phyloP scores from a whole-genome alignment of 1,140 invertebrate genomes.

The Papilio polytes region DNA sequence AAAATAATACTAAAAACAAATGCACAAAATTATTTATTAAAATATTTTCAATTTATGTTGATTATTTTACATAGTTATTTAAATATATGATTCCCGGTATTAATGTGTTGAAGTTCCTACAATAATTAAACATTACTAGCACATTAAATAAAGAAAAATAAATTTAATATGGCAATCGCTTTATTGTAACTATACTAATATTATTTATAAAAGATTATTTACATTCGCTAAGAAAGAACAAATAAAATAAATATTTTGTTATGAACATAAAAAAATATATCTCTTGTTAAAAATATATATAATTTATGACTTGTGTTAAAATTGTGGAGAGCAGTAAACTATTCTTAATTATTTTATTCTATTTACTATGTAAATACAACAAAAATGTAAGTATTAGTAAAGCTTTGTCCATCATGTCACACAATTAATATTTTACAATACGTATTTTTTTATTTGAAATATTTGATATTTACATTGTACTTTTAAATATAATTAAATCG shows the following conservation, averaged over 20 bases:
- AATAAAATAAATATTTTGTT: not conserved
- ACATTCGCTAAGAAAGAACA: constrained; percentile 23
- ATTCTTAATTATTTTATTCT: not conserved
- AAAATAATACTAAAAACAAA: not conserved
- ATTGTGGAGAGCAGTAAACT: not conserved
- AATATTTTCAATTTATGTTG: constrained; percentile 25
- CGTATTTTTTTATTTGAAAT: not conserved
- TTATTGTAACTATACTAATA: constrained; percentile 35
- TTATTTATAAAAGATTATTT: constrained; percentile 44
- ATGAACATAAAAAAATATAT: no score
- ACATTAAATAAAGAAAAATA: constrained; percentile 44
- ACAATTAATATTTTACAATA: constrained; percentile 19
- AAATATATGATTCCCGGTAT: constrained; percentile 21
- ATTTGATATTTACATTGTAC: constrained; percentile 2
- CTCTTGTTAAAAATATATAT: no score
- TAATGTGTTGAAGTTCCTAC: not conserved
- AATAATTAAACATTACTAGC: constrained; percentile 11
- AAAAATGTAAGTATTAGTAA: constrained; percentile 36
- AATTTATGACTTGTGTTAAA: no score
- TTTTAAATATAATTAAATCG: not conserved
- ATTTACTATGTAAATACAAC: not conserved
- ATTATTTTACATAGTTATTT: constrained; percentile 38
- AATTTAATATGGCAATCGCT: constrained; percentile 45
- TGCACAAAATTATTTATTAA: constrained; percentile 36
- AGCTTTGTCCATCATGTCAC: constrained; percentile 31